Conservation (phyloP, 35 echinoderm and acorn worm genomes). For the Holothuria glaberrima region DNA sequence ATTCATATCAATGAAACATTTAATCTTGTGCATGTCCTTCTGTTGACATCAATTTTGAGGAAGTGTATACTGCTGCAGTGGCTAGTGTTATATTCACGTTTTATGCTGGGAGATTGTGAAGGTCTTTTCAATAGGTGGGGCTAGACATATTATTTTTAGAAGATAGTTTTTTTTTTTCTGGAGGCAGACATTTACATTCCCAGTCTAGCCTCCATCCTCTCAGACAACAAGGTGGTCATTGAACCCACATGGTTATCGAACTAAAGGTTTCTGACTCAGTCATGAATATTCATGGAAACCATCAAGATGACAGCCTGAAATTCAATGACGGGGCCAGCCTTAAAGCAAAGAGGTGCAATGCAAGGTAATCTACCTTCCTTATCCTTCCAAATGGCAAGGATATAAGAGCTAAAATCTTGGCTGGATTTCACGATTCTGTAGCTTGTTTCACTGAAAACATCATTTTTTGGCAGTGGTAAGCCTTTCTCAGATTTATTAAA, state of each 20-base stretch:
- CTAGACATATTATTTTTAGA: constrained; percentile 12
- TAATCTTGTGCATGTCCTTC: too few relatives aligned
- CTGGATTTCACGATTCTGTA: too few relatives aligned
- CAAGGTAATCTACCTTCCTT: constrained; percentile 2
- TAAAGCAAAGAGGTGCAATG: constrained; percentile 48
- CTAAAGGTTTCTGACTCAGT: constrained; percentile 56
- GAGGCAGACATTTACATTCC: not conserved
- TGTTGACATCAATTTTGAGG: too few relatives aligned
- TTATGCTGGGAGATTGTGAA: too few relatives aligned
- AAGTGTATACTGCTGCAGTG: too few relatives aligned
- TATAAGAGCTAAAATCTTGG: too few relatives aligned
- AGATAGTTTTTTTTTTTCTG: not conserved
- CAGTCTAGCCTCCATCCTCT: constrained; percentile 14
- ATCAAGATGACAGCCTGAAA: constrained; percentile 52
- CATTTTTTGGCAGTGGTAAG: too few relatives aligned
- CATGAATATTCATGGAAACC: constrained; percentile 52
- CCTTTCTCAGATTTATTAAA: too few relatives aligned
- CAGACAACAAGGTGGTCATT: constrained; percentile 25
- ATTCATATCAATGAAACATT: too few relatives aligned
- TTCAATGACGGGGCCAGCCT: constrained; percentile 63
- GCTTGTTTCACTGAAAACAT: too few relatives aligned
- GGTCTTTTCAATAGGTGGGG: constrained; percentile 40
- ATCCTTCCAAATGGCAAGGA: too few relatives aligned
- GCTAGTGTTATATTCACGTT: too few relatives aligned
- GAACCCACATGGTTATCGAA: constrained; percentile 58